Base-by-base conservation (phyloP, 1,140 invertebrate species). In the Drosophila teissieri region DNA sequence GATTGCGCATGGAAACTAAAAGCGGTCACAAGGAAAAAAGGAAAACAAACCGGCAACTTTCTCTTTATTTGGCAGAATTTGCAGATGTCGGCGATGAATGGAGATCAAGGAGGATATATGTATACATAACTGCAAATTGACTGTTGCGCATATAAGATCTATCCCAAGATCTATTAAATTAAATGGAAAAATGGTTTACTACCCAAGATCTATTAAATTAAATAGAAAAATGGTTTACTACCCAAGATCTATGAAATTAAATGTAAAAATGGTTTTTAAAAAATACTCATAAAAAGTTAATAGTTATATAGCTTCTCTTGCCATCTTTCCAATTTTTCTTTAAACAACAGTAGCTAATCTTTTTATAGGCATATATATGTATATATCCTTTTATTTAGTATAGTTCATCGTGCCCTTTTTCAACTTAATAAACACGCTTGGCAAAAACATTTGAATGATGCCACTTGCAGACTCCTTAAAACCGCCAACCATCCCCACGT, bases 1-100 rank as follows among this genome's bases (percentile, higher is more conserved):
- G 53, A 65, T 52, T 60, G 80, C 56, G 61, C 73, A 62, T 61
- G 67, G 67, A 78, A 81, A 73, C 54, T 57, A 83, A 77, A 65
- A 53, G 19, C 17, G 39, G 24, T 5, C 27, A 12, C 3, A 49
- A 48, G 48, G 56, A 24, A 14, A 36, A 36, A 36, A 36, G 2
- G 2, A 14, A 4, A 37, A 37, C 14, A 14, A 37, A 14, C 4
- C 39, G 3, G 6, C 27, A 46, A 45, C 73, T 63, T 55, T 58
- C 63, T 64, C 45, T 70, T 15, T 15, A 56, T 52, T 69, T 54
- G 27, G 8, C 15, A 70, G 51, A 69, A 56, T 56, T 70, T 14
- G 17, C 48, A 27, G 45, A 67, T 51, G 63, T 67, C 46, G 45
- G 31, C 10, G 5, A 24, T 31, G 34, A n/a, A 34, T 44, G 6